phyloP scores from a whole-genome alignment of 1,140 invertebrate species.

The Drosophila cardini region DNA sequence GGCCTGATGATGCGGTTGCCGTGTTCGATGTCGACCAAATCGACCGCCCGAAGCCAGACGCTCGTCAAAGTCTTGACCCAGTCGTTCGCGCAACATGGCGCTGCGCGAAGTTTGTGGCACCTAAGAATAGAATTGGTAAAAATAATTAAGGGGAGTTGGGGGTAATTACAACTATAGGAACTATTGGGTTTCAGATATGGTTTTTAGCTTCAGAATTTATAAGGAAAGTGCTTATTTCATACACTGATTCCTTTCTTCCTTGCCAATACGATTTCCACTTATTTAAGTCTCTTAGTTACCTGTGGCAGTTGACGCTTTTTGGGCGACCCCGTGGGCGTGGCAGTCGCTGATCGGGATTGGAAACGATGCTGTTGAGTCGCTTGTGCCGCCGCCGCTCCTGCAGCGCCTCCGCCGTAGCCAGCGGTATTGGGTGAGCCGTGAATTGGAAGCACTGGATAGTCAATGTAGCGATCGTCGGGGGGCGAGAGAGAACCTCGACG shows the following conservation, averaged over 20 bases:
- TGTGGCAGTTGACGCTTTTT: conserved; percentile 98
- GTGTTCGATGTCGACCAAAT: conserved; percentile 89
- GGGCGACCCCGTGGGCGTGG: conserved; percentile 96
- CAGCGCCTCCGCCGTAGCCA: conserved; percentile 35
- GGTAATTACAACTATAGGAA: too few relatives aligned
- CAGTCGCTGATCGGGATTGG: conserved; percentile 93
- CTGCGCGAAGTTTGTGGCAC: conserved; percentile 82
- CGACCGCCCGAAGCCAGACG: conserved; percentile 86
- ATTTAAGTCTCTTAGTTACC: conserved; percentile 85
- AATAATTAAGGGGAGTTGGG: neutral
- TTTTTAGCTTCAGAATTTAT: neutral
- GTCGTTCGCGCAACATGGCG: conserved; percentile 88
- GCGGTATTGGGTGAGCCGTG: conserved; percentile 63
- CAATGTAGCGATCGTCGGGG: conserved; percentile 84
- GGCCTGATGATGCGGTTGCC: conserved; percentile 86
- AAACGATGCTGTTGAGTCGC: conserved; percentile 87
- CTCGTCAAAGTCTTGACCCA: conserved; percentile 93
- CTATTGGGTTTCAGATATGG: too few relatives aligned
- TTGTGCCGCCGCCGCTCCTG: conserved; percentile 49
- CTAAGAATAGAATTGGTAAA: conserved; percentile 21
- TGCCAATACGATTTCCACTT: neutral
- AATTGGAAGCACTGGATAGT: conserved; percentile 85
- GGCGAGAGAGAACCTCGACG: conserved; percentile 83
- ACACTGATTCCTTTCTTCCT: too few relatives aligned
- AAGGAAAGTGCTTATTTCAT: too few relatives aligned